Conservation (phyloP, 2,113 vertebrate genomes). For the Sceloporus undulatus region DNA sequence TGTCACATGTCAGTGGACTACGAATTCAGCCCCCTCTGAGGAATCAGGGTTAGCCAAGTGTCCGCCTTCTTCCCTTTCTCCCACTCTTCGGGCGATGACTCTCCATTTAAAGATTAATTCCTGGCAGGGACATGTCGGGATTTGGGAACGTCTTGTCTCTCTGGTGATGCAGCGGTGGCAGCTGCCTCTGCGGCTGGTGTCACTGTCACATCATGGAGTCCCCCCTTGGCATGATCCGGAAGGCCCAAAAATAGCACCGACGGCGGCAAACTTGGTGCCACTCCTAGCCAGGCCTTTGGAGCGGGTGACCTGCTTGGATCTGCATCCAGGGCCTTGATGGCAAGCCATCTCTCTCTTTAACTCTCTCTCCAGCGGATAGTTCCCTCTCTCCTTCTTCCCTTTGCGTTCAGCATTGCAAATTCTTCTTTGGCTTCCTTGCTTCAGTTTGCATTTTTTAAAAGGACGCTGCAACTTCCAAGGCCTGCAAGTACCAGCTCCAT, state of each 20-base stretch:
- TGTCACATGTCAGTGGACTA: neutral
- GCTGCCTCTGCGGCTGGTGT: neutral
- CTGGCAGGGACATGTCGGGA: neutral
- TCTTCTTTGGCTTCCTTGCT: too few species aligned
- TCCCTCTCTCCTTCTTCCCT: neutral
- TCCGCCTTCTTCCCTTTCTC: too few species aligned
- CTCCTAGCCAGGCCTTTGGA: slow-evolving; percentile 1
- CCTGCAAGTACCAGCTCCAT: too few species aligned
- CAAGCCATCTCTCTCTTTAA: neutral
- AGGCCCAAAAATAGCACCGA: slow-evolving; percentile 38
- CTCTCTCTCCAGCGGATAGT: neutral
- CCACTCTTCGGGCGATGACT: neutral
- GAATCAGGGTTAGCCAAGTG: neutral
- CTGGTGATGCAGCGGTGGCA: neutral
- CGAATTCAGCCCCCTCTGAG: neutral
- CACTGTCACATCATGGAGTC: neutral
- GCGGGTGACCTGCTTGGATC: neutral
- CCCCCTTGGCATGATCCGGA: neutral
- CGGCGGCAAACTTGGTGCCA: neutral
- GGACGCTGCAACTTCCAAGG: too few species aligned
- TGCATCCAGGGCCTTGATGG: slow-evolving; percentile 6
- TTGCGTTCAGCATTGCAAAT: too few species aligned
- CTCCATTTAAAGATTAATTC: neutral
- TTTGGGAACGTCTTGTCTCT: neutral
- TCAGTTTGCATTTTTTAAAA: too few species aligned